phyloP scores from a whole-genome alignment of 1,140 invertebrate species.

The Philopotamus ludificatus region DNA sequence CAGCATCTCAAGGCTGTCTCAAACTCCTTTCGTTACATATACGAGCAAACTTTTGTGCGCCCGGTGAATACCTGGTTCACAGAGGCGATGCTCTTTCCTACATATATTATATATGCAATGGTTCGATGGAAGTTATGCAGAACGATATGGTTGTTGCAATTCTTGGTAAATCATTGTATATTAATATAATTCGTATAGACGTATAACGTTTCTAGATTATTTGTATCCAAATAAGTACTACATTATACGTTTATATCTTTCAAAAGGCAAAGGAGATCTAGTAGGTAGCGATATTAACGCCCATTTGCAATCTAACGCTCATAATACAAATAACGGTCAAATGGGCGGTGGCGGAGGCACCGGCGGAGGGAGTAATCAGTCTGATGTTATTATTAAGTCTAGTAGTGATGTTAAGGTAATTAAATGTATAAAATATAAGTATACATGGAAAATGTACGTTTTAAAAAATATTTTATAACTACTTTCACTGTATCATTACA shows the following conservation, averaged over 20 bases:
- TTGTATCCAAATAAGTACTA: constrained; percentile 2
- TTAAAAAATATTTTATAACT: too few relatives aligned
- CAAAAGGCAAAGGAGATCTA: constrained; percentile 92
- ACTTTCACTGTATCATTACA: too few relatives aligned
- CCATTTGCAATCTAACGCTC: constrained; percentile 62
- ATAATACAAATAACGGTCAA: constrained; percentile 55
- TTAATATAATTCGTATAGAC: constrained; percentile 4
- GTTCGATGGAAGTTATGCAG: constrained; percentile 98
- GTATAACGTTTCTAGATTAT: neutral
- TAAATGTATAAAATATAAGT: neutral
- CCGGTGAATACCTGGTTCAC: constrained; percentile 95
- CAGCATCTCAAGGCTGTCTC: constrained; percentile 87
- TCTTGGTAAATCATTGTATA: constrained; percentile 67
- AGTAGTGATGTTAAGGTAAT: constrained; percentile 85
- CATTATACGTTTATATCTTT: constrained; percentile 34
- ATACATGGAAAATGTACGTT: neutral
- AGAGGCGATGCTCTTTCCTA: constrained; percentile 95
- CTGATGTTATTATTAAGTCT: constrained; percentile 84
- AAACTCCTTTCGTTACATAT: constrained; percentile 89
- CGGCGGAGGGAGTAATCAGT: constrained; percentile 54
- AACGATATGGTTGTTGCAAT: constrained; percentile 98
- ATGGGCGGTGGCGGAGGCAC: constrained; percentile 55
- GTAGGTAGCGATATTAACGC: constrained; percentile 92
- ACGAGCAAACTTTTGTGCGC: constrained; percentile 90
- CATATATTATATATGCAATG: constrained; percentile 95